Conservation (phyloP, 2,113 vertebrate species). For the Lamprotornis superbus region DNA sequence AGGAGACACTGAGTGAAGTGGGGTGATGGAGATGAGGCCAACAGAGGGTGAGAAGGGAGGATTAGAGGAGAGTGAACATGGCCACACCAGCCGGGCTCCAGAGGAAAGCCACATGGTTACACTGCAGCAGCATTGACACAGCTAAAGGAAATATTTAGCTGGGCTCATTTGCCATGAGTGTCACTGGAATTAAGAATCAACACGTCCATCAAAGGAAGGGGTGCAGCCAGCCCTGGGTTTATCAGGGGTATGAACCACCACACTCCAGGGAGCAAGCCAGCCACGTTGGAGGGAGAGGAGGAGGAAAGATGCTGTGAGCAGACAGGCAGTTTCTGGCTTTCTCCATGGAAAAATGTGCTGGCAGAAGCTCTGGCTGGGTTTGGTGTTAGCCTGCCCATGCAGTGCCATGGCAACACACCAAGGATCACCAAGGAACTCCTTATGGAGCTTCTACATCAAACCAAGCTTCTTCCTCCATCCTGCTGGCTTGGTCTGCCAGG, state of each 20-base stretch:
- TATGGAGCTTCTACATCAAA: neutral
- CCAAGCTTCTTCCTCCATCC: neutral
- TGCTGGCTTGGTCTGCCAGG: neutral
- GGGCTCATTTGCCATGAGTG: neutral
- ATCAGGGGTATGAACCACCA: neutral
- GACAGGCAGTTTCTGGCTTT: neutral
- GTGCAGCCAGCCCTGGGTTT: neutral
- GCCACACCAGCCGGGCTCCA: neutral
- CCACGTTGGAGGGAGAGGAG: rapidly evolving
- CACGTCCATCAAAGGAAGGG: neutral
- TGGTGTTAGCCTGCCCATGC: neutral
- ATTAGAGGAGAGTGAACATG: neutral
- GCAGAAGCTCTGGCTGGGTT: neutral
- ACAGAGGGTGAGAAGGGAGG: neutral
- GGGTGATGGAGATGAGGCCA: neutral
- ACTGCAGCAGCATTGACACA: rapidly evolving
- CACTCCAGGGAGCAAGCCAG: neutral
- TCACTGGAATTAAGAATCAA: neutral
- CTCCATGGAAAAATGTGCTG: neutral
- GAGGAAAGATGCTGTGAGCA: neutral
- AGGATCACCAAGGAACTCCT: neutral
- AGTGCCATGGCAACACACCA: rapidly evolving
- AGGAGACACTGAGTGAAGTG: rapidly evolving
- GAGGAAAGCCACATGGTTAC: neutral
- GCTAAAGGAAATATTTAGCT: neutral